Base-by-base conservation (phyloP, 2,888 invertebrate genomes). In the Laothoe populi region DNA sequence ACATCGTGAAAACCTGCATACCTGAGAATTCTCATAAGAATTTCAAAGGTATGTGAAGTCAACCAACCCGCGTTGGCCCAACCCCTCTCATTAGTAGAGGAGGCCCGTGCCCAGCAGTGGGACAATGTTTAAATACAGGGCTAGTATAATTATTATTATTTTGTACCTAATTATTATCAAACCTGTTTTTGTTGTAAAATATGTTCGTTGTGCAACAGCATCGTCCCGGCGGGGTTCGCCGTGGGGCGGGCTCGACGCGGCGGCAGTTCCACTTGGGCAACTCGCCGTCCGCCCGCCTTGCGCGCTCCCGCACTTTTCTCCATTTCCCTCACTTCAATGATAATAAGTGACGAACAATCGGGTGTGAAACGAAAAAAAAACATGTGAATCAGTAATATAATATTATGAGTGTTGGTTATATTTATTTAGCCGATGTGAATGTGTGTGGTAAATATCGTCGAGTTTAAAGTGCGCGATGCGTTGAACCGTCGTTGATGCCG, bases 251-350 rank as follows among this genome's bases (percentile, higher is more conserved):
- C 70, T 72, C 70, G 77, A 64, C 81, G 77, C 76, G 81, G 78
- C 92, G 93, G 90, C 92, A 93, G 93, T 93, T 83, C 82, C 77
- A 84, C 83, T 83, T 80, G 83, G 86, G 86, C 86, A 79, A 77
- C 78, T 68, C 69, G 75, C 68, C 83, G 83, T 68, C 78, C 86
- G 87, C 83, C 82, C 88, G 88, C 78, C 76, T 82, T 75, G 69
- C 79, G 77, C 79, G 68, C 70, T 60, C 61, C 45, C 66, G 66
- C 67, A 69, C 61, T 65, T 64, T 65, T 64, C 62, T 46, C 65
- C 60, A 63, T 68, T 63, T 49, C 71, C 62, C 68, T 64, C 72
- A 70, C 70, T 71, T 66, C 70, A 72, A 71, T 74, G 70, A 71
- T 77, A 76, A 77, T 72, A 70, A 73, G 67, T 75, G 68, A 67